Evolutionary conservation across 2,797 vertebrate genomes (phyloP).

Genomic region (Halcyon badia): DNA sequence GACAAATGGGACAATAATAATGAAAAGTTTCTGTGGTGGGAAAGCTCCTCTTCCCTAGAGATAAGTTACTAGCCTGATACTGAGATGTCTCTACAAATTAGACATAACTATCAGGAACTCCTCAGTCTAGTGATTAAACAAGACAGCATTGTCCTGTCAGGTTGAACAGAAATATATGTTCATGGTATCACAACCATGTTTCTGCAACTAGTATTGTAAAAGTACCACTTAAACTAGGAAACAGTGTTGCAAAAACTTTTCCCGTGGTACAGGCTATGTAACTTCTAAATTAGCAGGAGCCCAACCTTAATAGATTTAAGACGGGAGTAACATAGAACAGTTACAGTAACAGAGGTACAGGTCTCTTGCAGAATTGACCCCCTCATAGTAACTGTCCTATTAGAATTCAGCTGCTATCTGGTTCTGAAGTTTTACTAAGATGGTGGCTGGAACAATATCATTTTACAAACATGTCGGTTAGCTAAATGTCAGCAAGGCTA

Average conservation of each 20-base stretch:
- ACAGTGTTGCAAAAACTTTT: not conserved
- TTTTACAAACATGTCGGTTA: not conserved
- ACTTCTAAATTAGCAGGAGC: not conserved
- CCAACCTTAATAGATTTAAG: not conserved
- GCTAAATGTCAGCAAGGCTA: not conserved
- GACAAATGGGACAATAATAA: conserved; percentile 3
- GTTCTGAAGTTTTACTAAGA: not conserved
- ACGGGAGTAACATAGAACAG: not conserved
- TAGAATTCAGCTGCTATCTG: not conserved
- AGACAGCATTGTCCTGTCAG: not conserved
- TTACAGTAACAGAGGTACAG: not conserved
- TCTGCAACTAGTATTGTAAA: not conserved
- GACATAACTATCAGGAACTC: not conserved
- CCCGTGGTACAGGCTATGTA: not conserved
- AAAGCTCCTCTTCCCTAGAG: not conserved
- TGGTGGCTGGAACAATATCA: not conserved
- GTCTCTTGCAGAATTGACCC: rapidly evolving
- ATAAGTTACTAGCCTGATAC: not conserved
- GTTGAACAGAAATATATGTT: not conserved
- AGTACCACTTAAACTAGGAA: not conserved
- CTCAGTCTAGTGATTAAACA: not conserved
- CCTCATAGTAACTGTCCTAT: not conserved
- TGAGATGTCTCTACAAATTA: conserved; percentile 10
- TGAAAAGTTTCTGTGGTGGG: not conserved
- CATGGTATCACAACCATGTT: not conserved